A percentile compares a stretch with the other conserved stretches of the same genome.
Evolutionary conservation across 2,888 invertebrate genomes (phyloP).

Genomic region (Apamea crenata): DNA sequence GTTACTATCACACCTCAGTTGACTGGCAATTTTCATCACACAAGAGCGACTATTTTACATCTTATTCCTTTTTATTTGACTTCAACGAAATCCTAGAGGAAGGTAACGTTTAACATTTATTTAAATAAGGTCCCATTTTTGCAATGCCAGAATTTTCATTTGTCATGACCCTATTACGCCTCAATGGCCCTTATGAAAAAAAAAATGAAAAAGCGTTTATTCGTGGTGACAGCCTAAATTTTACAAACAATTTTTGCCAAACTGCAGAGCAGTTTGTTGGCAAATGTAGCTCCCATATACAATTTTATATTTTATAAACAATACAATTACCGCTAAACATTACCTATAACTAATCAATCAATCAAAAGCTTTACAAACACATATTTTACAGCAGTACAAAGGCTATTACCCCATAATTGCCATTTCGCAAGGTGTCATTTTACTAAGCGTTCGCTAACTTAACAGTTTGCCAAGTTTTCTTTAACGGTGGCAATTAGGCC

Average conservation of each 20-base stretch:
- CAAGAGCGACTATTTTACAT: neutral
- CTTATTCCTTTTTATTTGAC: neutral
- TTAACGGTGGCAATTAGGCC: constrained; percentile 9
- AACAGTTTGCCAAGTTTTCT: constrained; percentile 7
- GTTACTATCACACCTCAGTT: constrained; percentile 60
- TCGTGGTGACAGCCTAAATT: no score
- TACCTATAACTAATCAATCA: no score
- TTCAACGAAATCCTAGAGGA: neutral
- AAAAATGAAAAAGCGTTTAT: no score
- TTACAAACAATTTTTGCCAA: no score
- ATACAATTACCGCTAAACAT: no score
- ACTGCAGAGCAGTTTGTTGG: no score
- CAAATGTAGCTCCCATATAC: no score
- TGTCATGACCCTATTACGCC: neutral
- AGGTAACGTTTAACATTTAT: neutral
- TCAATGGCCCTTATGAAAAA: neutral
- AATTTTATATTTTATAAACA: no score
- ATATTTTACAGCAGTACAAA: no score
- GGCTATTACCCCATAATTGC: constrained; percentile 12
- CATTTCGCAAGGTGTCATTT: constrained; percentile 15
- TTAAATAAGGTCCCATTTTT: neutral
- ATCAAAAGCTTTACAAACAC: no score
- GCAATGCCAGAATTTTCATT: neutral
- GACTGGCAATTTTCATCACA: constrained; percentile 20
- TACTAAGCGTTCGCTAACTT: constrained; percentile 13